Evolutionary conservation across 2,888 invertebrate genomes (phyloP).

Genomic region (Drosophila atripex): DNA sequence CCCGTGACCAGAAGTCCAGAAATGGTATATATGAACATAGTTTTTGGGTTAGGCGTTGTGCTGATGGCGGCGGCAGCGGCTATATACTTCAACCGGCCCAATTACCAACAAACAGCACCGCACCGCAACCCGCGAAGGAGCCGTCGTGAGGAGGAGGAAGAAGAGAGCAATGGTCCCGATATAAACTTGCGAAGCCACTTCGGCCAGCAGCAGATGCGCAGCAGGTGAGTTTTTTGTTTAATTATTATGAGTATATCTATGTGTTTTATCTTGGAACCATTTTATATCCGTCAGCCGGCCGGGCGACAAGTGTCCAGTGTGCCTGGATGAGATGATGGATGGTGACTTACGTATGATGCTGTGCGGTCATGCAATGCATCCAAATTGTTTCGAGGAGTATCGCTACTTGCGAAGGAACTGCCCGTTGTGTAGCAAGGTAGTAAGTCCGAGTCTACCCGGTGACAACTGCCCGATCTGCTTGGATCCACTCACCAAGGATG

Average conservation of each 20-base stretch:
- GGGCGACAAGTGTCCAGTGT: conserved; percentile 50
- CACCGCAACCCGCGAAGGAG: not conserved
- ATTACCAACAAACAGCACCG: not conserved
- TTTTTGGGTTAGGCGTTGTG: conserved; percentile 36
- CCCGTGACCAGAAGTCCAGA: not conserved
- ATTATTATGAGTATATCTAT: not conserved
- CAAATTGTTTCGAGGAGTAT: conserved; percentile 19
- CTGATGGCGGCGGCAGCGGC: conserved; percentile 30
- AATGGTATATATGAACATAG: conserved; percentile 45
- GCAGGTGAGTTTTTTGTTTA: conserved; percentile 13
- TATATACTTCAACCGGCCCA: conserved; percentile 32
- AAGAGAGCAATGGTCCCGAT: not conserved
- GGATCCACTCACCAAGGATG: conserved; percentile 15
- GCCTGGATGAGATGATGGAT: conserved; percentile 4
- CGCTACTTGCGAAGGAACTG: conserved; percentile 20
- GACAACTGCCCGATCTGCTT: conserved; percentile 62
- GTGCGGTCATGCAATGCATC: conserved; percentile 59
- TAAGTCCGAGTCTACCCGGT: conserved; percentile 25
- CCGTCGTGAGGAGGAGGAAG: not conserved
- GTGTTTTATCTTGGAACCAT: not conserved
- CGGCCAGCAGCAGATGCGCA: not conserved
- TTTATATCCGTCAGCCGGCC: conserved; percentile 33
- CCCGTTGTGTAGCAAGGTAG: conserved; percentile 24
- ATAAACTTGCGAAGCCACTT: not conserved
- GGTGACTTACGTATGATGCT: conserved; percentile 38